phyloP scores from a whole-genome alignment of 2,888 invertebrate genomes.

The Oxystoma pomonae region DNA sequence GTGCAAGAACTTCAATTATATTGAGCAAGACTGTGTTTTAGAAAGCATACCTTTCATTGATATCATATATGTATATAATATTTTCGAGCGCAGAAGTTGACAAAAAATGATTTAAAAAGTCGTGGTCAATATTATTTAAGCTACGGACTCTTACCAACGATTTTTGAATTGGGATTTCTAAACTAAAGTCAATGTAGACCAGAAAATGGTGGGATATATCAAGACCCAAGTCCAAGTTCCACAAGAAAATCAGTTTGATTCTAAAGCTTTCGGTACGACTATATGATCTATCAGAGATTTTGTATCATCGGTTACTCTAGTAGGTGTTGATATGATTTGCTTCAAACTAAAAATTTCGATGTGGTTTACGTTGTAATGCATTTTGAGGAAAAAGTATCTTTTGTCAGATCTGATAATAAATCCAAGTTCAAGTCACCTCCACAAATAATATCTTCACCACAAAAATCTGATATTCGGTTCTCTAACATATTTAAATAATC shows the following conservation, averaged over 20 bases:
- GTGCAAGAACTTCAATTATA: background rate
- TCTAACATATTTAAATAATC: constrained; percentile 1
- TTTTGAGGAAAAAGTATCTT: background rate
- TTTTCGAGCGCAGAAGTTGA: background rate
- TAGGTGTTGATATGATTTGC: background rate
- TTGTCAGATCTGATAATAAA: constrained; percentile 3
- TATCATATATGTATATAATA: constrained; percentile 1
- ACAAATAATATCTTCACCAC: background rate
- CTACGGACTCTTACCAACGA: background rate
- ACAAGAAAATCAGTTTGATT: background rate
- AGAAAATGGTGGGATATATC: background rate
- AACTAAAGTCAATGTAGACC: constrained; percentile 5
- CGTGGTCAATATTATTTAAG: background rate
- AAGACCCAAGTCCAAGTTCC: background rate
- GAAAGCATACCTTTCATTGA: background rate
- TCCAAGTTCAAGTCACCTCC: background rate
- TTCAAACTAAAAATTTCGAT: background rate
- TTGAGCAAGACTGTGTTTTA: background rate
- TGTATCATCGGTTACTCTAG: constrained; percentile 2
- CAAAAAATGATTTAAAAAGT: background rate
- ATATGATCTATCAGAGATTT: background rate
- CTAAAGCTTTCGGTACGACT: background rate
- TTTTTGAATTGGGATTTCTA: background rate
- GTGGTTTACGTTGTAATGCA: background rate
- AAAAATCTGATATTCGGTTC: constrained; percentile 1